Evolutionary conservation across 1,140 invertebrate genomes (phyloP).

Genomic region (Bombus soroeensis): DNA sequence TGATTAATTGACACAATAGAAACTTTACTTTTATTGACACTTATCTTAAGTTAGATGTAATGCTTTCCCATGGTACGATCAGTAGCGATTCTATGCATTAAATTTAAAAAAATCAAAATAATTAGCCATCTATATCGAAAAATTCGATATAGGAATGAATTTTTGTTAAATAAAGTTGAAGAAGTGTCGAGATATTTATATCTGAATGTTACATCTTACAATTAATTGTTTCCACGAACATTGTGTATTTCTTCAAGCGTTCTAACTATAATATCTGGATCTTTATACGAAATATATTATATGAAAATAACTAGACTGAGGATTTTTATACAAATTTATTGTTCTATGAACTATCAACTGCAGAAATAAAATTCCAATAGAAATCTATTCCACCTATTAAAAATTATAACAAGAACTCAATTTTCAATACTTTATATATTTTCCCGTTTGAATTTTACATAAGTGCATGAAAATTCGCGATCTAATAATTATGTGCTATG

Average conservation of each 20-base stretch:
- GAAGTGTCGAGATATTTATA: too few species aligned
- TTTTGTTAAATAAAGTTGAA: too few species aligned
- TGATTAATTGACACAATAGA: not conserved
- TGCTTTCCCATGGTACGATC: too few species aligned
- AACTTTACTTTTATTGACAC: not conserved
- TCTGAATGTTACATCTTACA: too few species aligned
- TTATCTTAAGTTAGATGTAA: not conserved
- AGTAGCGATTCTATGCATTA: not conserved
- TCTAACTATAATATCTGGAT: too few species aligned
- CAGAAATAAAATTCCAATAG: not conserved
- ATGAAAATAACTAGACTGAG: too few species aligned
- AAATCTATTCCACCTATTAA: not conserved
- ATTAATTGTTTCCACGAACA: too few species aligned
- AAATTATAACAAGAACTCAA: not conserved
- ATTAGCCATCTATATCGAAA: not conserved
- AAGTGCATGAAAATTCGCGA: not conserved
- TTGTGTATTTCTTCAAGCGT: too few species aligned
- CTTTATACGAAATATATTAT: too few species aligned
- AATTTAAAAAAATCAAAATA: not conserved
- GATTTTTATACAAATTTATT: not conserved
- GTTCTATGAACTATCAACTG: not conserved
- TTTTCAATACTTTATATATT: not conserved
- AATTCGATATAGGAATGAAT: too few species aligned
- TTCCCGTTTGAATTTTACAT: not conserved
- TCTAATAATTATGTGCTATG: not conserved